Conservation (phyloP, 1,140 invertebrate genomes). For the Ceratitis capitata region DNA sequence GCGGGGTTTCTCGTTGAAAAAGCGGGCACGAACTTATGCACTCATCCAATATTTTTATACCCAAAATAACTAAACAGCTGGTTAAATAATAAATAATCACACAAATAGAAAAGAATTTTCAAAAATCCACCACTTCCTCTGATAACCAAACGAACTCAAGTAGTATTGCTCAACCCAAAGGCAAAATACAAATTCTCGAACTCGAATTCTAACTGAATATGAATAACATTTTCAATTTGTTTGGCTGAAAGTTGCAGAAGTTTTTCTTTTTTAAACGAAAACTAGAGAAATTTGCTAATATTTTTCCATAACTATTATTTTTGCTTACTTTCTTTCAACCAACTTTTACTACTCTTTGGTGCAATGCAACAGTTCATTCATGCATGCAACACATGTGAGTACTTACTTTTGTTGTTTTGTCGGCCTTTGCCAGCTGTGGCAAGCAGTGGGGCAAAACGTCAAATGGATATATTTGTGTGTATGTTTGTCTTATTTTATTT, state of each 20-base stretch:
- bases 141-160: conserved; percentile 11
- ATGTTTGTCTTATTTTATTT: not conserved
- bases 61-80: no score
- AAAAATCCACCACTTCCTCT: not conserved
- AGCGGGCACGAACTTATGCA: no score
- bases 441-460: not conserved
- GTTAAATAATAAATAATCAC: not conserved
- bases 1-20: no score
- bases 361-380: conserved; percentile 36
- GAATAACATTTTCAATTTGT: conserved; percentile 1
- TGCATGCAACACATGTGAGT: not conserved
- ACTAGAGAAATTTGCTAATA: not conserved
- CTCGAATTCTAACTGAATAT: no score
- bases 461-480: not conserved
- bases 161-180: not conserved
- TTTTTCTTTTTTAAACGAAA: not conserved
- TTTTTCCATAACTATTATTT: not conserved
- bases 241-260: not conserved
- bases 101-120: not conserved
- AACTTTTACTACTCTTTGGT: not conserved
- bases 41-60: no score
- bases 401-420: not conserved
- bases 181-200: not conserved
- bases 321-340: not conserved
- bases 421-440: not conserved